Base-by-base conservation (phyloP, 2,888 invertebrate species). In the Limnephilus auricula region DNA sequence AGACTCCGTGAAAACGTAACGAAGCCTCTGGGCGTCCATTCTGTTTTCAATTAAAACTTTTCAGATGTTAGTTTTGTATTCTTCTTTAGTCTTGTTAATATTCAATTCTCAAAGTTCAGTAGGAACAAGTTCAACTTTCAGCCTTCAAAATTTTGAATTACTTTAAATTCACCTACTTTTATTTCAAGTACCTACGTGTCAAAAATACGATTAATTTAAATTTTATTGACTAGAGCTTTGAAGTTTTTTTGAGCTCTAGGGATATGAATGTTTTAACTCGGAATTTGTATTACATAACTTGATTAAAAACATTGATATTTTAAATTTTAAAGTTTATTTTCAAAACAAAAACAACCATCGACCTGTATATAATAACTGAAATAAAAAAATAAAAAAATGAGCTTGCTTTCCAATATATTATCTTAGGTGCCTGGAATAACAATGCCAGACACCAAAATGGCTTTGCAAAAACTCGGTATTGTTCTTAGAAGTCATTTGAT, bases 11-110 rank as follows among this genome's bases (percentile, higher is more conserved):
- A 32, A 83, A 83, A 83, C 25, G 34, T 34, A 83, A 83, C n/a
- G 37, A 83, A 37, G 83, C 25, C 83, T 32, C 32, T 25, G 83
- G 37, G 34, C 34, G 32, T 83, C 34, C 34, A 34, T 83, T 83
- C 83, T 83, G 32, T 83, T 83, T 83, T 83, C 83, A 83, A 83
- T 83, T 83, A 32, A 83, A 83, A 83, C 83, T 83, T 83, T 83
- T 83, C 37, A 83, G 83, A 83, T 83, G 83, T 83, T 83, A 83
- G 83, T 83, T 83, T 32, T 34, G 83, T 83, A 83, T 32, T 83
- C 37, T 34, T 34, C 32, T 25, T 83, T 83, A 25, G 83, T 34
- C 34, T 83, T 32, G 18, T 34, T 83, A 83, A 83, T 83, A 80
- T 80, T 32, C 80, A 30, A 80, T 80, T 80, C 30, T 80, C 80